phyloP scores from a whole-genome alignment of 1,140 invertebrate genomes.

The Cydia pomonella region DNA sequence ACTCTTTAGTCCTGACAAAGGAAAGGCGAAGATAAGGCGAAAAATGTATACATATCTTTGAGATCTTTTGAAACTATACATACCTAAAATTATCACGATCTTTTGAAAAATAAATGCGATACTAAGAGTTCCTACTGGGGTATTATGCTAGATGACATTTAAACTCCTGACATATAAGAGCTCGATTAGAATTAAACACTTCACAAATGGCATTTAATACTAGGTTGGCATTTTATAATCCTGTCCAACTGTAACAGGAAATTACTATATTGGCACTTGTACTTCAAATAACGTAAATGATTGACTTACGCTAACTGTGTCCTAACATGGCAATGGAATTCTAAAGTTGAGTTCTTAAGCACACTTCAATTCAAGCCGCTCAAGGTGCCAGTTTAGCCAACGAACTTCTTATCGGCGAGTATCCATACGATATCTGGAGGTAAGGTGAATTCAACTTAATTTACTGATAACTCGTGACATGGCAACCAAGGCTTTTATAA shows the following conservation, averaged over 20 bases:
- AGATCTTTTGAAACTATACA: too few species aligned
- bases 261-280: slow-evolving; percentile 7
- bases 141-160: neutral
- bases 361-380: slow-evolving; percentile 2
- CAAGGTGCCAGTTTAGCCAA: neutral
- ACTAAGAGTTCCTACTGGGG: too few species aligned
- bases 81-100: too few species aligned
- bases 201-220: slow-evolving; percentile 16
- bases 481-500: neutral
- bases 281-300: neutral
- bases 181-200: slow-evolving; percentile 5
- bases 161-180: neutral
- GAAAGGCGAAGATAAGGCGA: too few species aligned
- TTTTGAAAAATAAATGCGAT: too few species aligned
- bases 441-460: neutral
- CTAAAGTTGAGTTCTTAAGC: neutral
- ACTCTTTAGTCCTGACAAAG: too few species aligned
- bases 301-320: neutral
- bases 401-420: slow-evolving; percentile 4
- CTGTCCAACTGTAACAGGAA: neutral
- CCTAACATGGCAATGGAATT: slow-evolving; percentile 2
- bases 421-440: neutral
- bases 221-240: neutral
- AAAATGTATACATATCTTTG: too few species aligned
- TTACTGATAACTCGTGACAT: neutral